Evolutionary conservation across 1,140 invertebrate genomes (phyloP).

Genomic region (Leptonema lineaticorne): DNA sequence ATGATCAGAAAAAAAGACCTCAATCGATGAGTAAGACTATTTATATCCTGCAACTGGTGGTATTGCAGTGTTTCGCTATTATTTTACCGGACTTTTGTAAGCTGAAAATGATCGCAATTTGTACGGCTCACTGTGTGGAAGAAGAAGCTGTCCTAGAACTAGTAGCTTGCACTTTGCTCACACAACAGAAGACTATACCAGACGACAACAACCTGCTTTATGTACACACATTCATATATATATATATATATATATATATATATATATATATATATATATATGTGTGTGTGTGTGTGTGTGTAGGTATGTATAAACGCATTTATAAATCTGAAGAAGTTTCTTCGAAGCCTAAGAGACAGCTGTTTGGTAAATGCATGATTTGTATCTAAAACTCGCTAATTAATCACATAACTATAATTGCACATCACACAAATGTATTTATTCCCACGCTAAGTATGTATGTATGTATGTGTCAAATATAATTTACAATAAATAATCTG

Average conservation of each 20-base stretch:
- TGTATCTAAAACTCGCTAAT: constrained; percentile 25
- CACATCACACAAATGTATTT: too few species aligned
- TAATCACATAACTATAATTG: constrained; percentile 16
- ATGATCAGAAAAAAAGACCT: constrained; percentile 17
- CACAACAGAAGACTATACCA: constrained; percentile 24
- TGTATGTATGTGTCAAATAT: too few species aligned
- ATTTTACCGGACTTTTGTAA: neutral
- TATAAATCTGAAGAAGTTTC: too few species aligned
- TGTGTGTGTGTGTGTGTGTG: neutral
- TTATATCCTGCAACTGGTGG: constrained; percentile 21
- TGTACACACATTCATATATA: neutral
- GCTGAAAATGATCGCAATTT: neutral
- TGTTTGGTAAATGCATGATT: constrained; percentile 26
- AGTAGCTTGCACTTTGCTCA: constrained; percentile 22
- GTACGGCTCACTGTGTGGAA: neutral
- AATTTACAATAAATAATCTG: too few species aligned
- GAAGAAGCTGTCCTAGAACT: constrained; percentile 22
- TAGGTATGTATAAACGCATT: neutral
- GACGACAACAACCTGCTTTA: constrained; percentile 28
- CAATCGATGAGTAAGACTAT: constrained; percentile 32
- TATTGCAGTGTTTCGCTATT: neutral
- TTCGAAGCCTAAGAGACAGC: constrained; percentile 2
- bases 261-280: neutral
- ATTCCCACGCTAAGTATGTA: too few species aligned
- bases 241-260: neutral